These are phyloP conservation scores for Heliopora coerulea DNA, from an alignment of 92 coral and sea anemone genomes.

Conservation along the genomic window DNA sequence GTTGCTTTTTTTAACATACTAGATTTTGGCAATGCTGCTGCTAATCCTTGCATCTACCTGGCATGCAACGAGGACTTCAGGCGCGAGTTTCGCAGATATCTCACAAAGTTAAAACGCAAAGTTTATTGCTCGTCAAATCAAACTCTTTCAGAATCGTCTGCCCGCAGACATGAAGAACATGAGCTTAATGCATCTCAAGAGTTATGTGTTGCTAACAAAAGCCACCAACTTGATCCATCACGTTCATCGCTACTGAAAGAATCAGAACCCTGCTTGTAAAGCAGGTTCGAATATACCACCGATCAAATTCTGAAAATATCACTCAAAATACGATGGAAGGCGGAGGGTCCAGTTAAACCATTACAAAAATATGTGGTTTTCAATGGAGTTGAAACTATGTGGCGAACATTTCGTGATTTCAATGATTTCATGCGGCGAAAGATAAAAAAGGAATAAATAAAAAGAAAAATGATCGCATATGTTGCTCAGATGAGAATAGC, in stretches of 20 bases:
- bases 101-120: constrained; percentile 21
- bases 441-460: too few relatives aligned
- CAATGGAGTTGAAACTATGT: too few relatives aligned
- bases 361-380: too few relatives aligned
- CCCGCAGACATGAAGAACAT: constrained; percentile 5
- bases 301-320: too few relatives aligned
- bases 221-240: constrained; percentile 13
- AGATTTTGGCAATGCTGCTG: constrained; percentile 92
- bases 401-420: too few relatives aligned
- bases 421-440: too few relatives aligned
- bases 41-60: constrained; percentile 86
- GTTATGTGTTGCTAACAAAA: constrained; percentile 4
- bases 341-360: too few relatives aligned
- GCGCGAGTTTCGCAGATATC: constrained; percentile 63
- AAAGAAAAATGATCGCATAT: too few relatives aligned
- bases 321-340: too few relatives aligned
- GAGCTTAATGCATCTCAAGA: not conserved
- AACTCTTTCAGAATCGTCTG: constrained; percentile 18
- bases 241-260: constrained; percentile 8
- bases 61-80: constrained; percentile 93
- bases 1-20: constrained; percentile 81
- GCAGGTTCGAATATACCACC: too few relatives aligned
- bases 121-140: constrained; percentile 1
- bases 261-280: too few relatives aligned
- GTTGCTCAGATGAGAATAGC: too few relatives aligned